Base-by-base conservation (phyloP, 2,888 invertebrate genomes). In the Megaustenia siamemsis region DNA sequence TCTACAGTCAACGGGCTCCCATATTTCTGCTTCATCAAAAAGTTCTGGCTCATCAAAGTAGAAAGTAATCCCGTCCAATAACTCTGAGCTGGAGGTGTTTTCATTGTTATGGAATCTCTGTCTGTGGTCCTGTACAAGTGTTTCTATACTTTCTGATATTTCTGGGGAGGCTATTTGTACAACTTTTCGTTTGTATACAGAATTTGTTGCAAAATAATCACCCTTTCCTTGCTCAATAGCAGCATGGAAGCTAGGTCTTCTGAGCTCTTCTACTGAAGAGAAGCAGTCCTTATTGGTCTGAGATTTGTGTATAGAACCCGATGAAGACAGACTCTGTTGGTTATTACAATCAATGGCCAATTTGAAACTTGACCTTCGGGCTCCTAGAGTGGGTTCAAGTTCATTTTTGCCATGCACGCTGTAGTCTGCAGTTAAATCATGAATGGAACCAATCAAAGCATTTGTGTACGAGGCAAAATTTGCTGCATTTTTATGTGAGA, bases 341-440 rank as follows among this genome's bases (percentile, higher is more conserved):
- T 81, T 35, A 40, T n/a, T 71, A 6, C 88, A 86, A 77, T 91
- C 90, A 79, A 92, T 89, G 6, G 91, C 92, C 40, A 89, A 87
- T 73, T 89, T 88, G 73, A 86, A 87, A 69, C 87, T 87, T 60
- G 84, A 60, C 32, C 87, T 82, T 1, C 87, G 69, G 35, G 53
- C 73, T 4, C 85, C 79, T 0, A 40, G 1, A 45, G n/a, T 0
- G 43, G 60, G 40, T 38, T 75, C 66, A 49, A n/a, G 6, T 24
- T 56, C 53, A 82, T 56, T 32, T 24, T 18, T 6, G 28, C 2
- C 63, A 63, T 40, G 35, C 32, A 53, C 1, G 49, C 8, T n/a
- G 8, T 24, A 15, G 45, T n/a, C 1, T 1, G 10, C 6, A 75
- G 35, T 21, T 68, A 21, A 4, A 35, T 68, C 35, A 68, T 35